Base-by-base conservation (phyloP, 2,888 invertebrate species). In the Sesia bembeciformis region DNA sequence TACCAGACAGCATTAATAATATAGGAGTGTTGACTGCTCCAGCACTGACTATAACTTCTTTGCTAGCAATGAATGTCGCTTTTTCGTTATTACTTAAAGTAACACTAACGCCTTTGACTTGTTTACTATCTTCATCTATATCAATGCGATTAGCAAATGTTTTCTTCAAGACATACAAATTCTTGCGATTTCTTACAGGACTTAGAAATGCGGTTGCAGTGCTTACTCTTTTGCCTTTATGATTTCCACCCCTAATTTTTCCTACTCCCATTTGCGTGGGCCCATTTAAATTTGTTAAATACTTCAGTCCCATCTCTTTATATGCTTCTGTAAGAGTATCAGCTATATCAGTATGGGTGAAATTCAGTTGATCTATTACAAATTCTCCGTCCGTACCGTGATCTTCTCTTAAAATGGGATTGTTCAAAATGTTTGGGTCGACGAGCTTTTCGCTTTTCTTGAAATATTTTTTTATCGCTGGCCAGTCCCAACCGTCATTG, bases 201-300 rank as follows among this genome's bases (percentile, higher is more conserved):
- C 72, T 82, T 4, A 88, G 61, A 57, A 86, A 91, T 3, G 91
- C 90, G 53, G 90, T 91, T 1, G 90, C 88, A 6, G 91, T 90
- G 64, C 91, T 91, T 6, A 91, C 91, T 62, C 92, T 74, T 57
- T 76, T 84, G 0, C 92, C 91, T 60, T 88, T 79, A 57, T 90
- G 61, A 54, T 84, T 81, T 0, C 85, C 81, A 3, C 91, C 91
- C 65, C 90, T 83, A 7, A 91, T 80, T 62, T 86, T 90, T 8
- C 89, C 90, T n/a, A 90, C 81, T 1, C 90, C 91, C 63, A 91
- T 82, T 70, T 91, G 91, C 4, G 79, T 78, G 0, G 74, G 73
- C 0, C 87, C 86, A 56, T 86, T 87, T 43, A 88, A 70, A 57
- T 87, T 76, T 41, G 84, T 74, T 52, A 90, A 66, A 60, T 79